Conservation (phyloP, 2,888 invertebrate species). For the Drosophila emarginata region DNA sequence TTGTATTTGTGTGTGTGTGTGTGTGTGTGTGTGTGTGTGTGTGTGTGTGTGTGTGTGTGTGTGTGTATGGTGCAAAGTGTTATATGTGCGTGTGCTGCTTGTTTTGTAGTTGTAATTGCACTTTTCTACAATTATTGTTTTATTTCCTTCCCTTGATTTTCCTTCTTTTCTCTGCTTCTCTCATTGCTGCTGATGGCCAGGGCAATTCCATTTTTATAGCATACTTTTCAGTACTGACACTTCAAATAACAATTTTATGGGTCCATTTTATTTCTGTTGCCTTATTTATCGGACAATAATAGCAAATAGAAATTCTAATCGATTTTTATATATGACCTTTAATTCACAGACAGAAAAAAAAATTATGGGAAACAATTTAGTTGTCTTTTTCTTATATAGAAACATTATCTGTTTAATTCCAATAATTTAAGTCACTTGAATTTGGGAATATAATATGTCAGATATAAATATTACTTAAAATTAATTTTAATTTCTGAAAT, state of each 20-base stretch:
- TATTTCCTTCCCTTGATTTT: conserved; percentile 30
- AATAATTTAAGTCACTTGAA: too few relatives aligned
- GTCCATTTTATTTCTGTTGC: background rate
- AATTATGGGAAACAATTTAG: too few relatives aligned
- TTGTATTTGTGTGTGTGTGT: conserved; percentile 5
- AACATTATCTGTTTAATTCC: too few relatives aligned
- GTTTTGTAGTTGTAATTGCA: conserved; percentile 63
- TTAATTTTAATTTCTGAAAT: too few relatives aligned
- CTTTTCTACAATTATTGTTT: conserved; percentile 31
- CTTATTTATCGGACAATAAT: background rate
- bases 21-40: conserved; percentile 9
- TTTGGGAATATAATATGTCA: too few relatives aligned
- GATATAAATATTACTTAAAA: too few relatives aligned
- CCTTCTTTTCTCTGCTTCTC: conserved; percentile 3
- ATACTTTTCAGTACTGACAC: background rate
- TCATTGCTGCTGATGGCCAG: background rate
- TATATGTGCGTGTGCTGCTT: conserved; percentile 10
- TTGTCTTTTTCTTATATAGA: too few relatives aligned
- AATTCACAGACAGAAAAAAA: too few relatives aligned
- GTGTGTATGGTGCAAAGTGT: background rate
- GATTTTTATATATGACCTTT: too few relatives aligned
- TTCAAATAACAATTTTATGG: background rate
- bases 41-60: background rate
- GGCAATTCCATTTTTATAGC: conserved; percentile 4
- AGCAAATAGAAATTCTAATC: background rate